phyloP scores from a whole-genome alignment of 2,113 vertebrate species.

The Seriola dumerili region DNA sequence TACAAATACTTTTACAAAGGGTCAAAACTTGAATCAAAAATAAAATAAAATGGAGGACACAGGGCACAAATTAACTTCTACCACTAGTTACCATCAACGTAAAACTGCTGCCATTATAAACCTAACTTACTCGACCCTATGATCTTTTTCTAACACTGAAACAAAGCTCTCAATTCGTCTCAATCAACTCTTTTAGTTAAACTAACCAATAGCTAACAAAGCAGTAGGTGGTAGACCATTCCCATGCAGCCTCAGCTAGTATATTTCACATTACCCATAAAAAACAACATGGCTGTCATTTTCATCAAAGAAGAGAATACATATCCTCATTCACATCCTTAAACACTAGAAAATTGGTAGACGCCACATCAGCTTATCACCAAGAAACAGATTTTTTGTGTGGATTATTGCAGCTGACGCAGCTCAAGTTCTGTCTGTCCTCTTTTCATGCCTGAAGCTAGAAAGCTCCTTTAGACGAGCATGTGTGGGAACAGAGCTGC shows the following conservation, averaged over 20 bases:
- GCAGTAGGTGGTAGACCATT: neutral
- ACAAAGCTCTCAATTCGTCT: no score
- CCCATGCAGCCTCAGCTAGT: neutral
- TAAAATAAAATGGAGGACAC: no score
- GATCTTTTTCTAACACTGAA: no score
- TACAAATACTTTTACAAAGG: no score
- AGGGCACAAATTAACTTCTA: no score
- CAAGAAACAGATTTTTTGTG: conserved; percentile 28
- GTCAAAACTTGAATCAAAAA: no score
- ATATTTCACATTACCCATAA: neutral
- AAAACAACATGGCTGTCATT: neutral
- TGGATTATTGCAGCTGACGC: conserved; percentile 38
- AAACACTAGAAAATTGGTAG: neutral
- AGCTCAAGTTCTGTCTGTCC: conserved; percentile 23
- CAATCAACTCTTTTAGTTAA: neutral
- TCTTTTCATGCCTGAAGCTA: conserved; percentile 11
- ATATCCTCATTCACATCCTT: neutral
- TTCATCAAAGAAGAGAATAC: neutral
- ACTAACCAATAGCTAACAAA: neutral
- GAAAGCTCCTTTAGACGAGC: conserved; percentile 1
- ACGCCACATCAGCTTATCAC: conserved; percentile 21
- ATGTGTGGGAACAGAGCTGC: conserved; percentile 22
- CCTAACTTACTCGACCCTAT: no score
- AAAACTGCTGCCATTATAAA: no score
- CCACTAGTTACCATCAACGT: no score